A percentile compares a stretch with the other conserved stretches of the same genome.
These are phyloP conservation scores for Rhabdomys dilectus DNA, from an alignment of 2,113 vertebrate species.

Conservation along the genomic window DNA sequence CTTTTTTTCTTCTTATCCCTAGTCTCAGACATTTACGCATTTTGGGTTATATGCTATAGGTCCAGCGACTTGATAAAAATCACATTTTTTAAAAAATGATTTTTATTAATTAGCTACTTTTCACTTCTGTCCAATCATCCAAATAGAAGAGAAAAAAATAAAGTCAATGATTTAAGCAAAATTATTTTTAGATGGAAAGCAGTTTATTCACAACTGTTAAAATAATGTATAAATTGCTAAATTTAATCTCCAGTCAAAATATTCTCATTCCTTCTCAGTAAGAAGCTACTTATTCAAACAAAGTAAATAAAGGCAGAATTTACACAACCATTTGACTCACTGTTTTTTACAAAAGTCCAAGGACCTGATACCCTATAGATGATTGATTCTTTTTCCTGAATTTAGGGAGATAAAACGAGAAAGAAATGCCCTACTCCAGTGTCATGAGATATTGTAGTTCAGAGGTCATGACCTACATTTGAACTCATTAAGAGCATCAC, in stretches of 20 bases:
- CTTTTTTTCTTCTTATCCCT: background rate
- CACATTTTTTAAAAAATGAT: background rate
- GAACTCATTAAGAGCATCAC: constrained; percentile 33
- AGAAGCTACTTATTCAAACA: background rate
- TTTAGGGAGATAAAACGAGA: constrained; percentile 48
- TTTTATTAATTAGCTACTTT: background rate
- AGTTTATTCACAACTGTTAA: background rate
- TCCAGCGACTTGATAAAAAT: background rate
- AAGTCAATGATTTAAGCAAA: background rate
- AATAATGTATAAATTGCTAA: background rate
- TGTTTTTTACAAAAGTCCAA: constrained; percentile 52
- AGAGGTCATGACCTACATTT: constrained; percentile 52
- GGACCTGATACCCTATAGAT: constrained; percentile 39
- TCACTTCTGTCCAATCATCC: background rate
- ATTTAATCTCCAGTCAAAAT: background rate
- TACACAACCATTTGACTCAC: background rate
- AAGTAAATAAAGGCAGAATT: constrained; percentile 19
- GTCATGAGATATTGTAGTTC: constrained; percentile 16
- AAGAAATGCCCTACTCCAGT: constrained; percentile 59
- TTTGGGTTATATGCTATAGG: background rate
- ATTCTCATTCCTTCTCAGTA: background rate
- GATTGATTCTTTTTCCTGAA: constrained; percentile 35
- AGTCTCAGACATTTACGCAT: rapidly evolving
- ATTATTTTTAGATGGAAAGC: background rate
- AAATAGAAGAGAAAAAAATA: background rate